Conservation (phyloP, 2,797 vertebrate genomes). For the Poecilia gillii region DNA sequence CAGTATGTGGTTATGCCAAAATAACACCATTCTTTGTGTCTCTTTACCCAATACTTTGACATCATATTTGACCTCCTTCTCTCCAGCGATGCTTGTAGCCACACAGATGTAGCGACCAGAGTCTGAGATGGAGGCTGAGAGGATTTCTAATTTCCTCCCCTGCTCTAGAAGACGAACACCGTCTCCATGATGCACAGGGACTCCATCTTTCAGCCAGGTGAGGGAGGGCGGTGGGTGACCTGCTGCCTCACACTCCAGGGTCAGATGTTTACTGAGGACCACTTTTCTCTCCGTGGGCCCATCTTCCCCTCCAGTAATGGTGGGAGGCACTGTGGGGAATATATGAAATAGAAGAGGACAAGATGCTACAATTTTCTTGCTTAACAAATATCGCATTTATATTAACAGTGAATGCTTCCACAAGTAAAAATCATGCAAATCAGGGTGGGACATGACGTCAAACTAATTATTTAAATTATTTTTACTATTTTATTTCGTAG, state of each 20-base stretch:
- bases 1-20: not conserved
- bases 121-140: constrained; percentile 75
- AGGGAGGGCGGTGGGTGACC: constrained; percentile 92
- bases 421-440: constrained; percentile 18
- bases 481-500: not conserved
- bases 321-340: constrained; percentile 87
- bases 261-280: constrained; percentile 82
- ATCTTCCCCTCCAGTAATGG: constrained; percentile 82
- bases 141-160: constrained; percentile 88
- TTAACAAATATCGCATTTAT: constrained; percentile 1
- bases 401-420: constrained; percentile 21
- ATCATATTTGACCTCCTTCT: constrained; percentile 91
- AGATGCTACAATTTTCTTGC: constrained; percentile 7
- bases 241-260: constrained; percentile 87
- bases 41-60: constrained; percentile 90
- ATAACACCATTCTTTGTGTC: not conserved
- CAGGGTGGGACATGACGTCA: constrained; percentile 2
- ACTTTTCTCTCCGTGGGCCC: constrained; percentile 84
- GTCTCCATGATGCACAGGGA: constrained; percentile 83
- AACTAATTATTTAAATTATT: not conserved
- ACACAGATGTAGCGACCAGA: constrained; percentile 89
- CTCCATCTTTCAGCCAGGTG: constrained; percentile 93
- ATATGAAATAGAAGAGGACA: constrained; percentile 2
- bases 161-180: constrained; percentile 83
- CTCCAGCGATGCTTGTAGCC: constrained; percentile 95